Percentiles rank a stretch among this genome's conserved stretches.
These are phyloP conservation scores for Hyphantria cunea DNA, from an alignment of 1,140 invertebrate genomes.

Conservation along the genomic window DNA sequence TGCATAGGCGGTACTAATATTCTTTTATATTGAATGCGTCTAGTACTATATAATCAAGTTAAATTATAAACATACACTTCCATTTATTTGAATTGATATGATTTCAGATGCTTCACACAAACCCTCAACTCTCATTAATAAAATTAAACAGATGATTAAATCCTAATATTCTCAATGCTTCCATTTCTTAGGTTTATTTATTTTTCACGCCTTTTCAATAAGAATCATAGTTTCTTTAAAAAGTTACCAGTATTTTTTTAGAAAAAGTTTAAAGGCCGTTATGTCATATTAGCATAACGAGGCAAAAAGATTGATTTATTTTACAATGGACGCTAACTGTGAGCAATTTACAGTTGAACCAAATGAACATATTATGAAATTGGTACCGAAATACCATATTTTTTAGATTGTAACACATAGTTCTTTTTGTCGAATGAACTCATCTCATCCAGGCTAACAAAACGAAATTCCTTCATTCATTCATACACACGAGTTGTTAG, in stretches of 20 bases:
- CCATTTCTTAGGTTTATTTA: too few species aligned
- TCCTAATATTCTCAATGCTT: too few species aligned
- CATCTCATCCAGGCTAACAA: constrained; percentile 46
- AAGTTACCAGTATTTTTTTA: constrained; percentile 2
- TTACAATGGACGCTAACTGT: constrained; percentile 36
- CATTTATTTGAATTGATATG: too few species aligned
- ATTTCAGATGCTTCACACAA: too few species aligned
- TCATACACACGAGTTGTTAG: constrained; percentile 61
- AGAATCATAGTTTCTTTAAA: too few species aligned
- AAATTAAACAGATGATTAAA: too few species aligned
- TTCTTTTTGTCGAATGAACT: constrained; percentile 41
- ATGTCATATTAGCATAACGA: constrained; percentile 23
- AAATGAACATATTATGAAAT: background rate
- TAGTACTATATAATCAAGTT: too few species aligned
- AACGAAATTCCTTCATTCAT: constrained; percentile 52
- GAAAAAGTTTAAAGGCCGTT: constrained; percentile 41
- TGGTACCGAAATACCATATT: background rate
- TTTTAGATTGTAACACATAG: constrained; percentile 2
- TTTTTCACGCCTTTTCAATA: too few species aligned
- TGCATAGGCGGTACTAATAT: too few species aligned
- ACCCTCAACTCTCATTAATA: too few species aligned
- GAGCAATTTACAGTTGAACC: constrained; percentile 17
- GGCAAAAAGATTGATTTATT: constrained; percentile 21
- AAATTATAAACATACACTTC: too few species aligned
- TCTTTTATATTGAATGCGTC: too few species aligned